Conservation (phyloP, 2,797 vertebrate genomes). For the Coregonus suidteri region DNA sequence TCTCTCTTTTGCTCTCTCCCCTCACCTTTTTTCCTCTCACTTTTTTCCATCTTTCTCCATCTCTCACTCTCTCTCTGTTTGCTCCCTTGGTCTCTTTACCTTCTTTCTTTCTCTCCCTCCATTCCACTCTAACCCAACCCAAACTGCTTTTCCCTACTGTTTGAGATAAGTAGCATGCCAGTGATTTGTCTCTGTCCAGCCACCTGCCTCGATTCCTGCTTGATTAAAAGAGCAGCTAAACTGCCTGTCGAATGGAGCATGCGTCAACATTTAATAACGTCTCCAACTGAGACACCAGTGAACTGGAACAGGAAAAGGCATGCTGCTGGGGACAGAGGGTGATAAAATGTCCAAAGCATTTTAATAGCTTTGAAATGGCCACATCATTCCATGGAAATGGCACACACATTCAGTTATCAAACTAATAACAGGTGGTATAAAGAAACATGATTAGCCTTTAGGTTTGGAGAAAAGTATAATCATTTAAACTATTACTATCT, state of each 20-base stretch:
- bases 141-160: constrained; percentile 50
- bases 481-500: constrained; percentile 13
- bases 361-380: constrained; percentile 24
- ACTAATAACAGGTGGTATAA: constrained; percentile 15
- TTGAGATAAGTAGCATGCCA: constrained; percentile 57
- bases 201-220: constrained; percentile 56
- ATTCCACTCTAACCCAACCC: constrained; percentile 12
- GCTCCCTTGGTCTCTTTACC: no score
- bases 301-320: constrained; percentile 7
- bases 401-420: constrained; percentile 11
- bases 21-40: no score
- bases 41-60: no score
- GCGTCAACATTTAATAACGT: constrained; percentile 60
- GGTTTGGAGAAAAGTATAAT: constrained; percentile 17
- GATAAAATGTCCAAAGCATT: constrained; percentile 33
- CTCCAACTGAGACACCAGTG: constrained; percentile 29
- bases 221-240: constrained; percentile 59
- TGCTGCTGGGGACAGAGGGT: neutral
- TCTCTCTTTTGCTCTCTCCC: neutral
- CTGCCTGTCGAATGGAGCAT: constrained; percentile 40
- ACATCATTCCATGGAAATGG: constrained; percentile 30
- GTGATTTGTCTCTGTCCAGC: constrained; percentile 62
- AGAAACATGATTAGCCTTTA: constrained; percentile 21
- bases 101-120: no score
- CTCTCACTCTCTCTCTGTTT: no score